These are phyloP conservation scores for Sebastes kiyomatsui DNA, from an alignment of 2,797 vertebrate genomes.

Conservation along the genomic window DNA sequence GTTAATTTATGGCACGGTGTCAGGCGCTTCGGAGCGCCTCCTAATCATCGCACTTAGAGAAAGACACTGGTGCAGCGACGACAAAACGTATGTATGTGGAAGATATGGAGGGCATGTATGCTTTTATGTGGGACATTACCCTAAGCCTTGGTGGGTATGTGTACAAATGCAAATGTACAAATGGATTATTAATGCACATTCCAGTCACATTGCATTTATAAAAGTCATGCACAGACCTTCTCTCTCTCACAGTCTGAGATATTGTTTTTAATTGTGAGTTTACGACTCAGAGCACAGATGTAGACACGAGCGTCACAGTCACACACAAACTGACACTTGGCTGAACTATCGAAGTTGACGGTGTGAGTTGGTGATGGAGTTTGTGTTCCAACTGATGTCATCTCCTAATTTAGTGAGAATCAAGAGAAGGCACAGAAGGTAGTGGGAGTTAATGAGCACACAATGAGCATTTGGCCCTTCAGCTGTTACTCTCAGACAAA, in stretches of 20 bases:
- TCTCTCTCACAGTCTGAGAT: background rate
- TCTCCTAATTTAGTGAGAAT: constrained; percentile 19
- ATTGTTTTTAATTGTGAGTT: constrained; percentile 4
- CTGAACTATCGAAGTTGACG: constrained; percentile 1
- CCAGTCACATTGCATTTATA: constrained; percentile 2
- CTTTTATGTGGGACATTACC: background rate
- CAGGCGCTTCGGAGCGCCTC: constrained; percentile 18
- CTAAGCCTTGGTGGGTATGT: background rate
- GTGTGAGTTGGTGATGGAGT: constrained; percentile 16
- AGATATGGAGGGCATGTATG: background rate
- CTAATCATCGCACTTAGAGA: constrained; percentile 25
- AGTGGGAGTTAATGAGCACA: constrained; percentile 51
- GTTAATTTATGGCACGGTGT: constrained; percentile 48
- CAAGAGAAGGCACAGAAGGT: constrained; percentile 38
- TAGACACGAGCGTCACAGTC: background rate
- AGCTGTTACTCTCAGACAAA: constrained; percentile 36
- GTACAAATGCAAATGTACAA: background rate
- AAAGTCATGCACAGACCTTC: constrained; percentile 13
- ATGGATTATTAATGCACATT: background rate
- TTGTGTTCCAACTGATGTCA: constrained; percentile 17
- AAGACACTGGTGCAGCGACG: constrained; percentile 11
- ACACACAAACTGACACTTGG: constrained; percentile 41
- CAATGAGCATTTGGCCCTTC: constrained; percentile 39
- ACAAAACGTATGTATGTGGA: background rate
- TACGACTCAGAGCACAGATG: constrained; percentile 5